These are phyloP conservation scores for Drosophila teissieri DNA, from an alignment of 1,140 invertebrate genomes.

Conservation along the genomic window DNA sequence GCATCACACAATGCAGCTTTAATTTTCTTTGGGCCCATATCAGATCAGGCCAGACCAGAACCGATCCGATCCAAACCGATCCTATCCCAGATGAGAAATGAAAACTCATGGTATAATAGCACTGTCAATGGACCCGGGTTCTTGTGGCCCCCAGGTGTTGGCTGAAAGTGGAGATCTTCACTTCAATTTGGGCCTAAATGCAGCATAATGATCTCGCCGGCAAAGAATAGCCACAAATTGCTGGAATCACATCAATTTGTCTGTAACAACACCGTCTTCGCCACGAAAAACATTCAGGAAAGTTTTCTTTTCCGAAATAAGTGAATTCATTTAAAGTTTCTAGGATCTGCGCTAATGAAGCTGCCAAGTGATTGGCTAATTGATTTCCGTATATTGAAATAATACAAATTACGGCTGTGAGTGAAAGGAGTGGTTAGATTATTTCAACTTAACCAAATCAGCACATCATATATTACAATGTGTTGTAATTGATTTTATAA, in stretches of 20 bases:
- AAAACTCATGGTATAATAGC: conserved; percentile 76
- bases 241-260: conserved; percentile 51
- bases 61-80: conserved; percentile 20
- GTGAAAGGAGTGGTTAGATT: neutral
- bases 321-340: conserved; percentile 26
- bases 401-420: neutral
- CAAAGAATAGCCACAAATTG: conserved; percentile 47
- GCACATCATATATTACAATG: too few relatives aligned
- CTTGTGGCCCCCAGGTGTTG: conserved; percentile 46
- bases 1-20: conserved; percentile 63
- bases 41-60: conserved; percentile 17
- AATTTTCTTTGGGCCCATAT: conserved; percentile 57
- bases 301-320: conserved; percentile 42
- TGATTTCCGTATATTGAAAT: conserved; percentile 15
- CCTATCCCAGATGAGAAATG: conserved; percentile 47
- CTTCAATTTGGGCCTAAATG: conserved; percentile 54
- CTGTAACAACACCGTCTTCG: conserved; percentile 22
- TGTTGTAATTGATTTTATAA: neutral
- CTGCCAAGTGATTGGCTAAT: conserved; percentile 21
- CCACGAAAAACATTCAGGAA: conserved; percentile 8
- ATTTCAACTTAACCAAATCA: too few relatives aligned
- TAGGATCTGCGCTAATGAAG: conserved; percentile 39
- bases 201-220: conserved; percentile 44
- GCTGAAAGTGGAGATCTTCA: conserved; percentile 36
- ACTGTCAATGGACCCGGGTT: conserved; percentile 57